phyloP scores from a whole-genome alignment of 2,888 invertebrate genomes.

The Pristionchus mayeri region DNA sequence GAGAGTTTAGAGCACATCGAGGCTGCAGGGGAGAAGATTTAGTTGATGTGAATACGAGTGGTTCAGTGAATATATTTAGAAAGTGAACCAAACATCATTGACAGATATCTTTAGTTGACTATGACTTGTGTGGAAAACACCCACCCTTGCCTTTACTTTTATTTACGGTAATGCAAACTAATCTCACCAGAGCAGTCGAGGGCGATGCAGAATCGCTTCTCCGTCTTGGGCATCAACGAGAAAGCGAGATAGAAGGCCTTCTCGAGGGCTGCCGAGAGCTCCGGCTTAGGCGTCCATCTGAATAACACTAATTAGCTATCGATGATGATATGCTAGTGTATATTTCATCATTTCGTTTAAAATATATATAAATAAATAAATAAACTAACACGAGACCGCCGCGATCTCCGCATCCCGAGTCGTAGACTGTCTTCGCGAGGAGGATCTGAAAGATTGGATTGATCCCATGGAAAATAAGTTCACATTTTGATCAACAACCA shows the following conservation, averaged over 20 bases:
- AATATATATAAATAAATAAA: not conserved
- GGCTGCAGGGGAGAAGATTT: constrained; percentile 54
- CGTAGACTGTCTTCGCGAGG: constrained; percentile 75
- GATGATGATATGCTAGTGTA: no score
- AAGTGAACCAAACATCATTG: no score
- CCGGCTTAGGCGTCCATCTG: constrained; percentile 51
- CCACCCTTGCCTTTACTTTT: not conserved
- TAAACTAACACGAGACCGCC: constrained; percentile 71
- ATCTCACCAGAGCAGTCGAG: constrained; percentile 80
- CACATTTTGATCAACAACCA: no score
- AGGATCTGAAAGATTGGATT: constrained; percentile 56
- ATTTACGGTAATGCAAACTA: not conserved
- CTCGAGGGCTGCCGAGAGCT: constrained; percentile 72
- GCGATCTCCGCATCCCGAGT: constrained; percentile 74
- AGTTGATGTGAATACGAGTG: no score
- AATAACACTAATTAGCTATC: not conserved
- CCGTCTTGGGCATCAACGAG: constrained; percentile 79
- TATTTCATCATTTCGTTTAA: not conserved
- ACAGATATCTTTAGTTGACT: not conserved
- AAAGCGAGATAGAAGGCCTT: constrained; percentile 77
- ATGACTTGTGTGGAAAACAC: not conserved
- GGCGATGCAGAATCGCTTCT: constrained; percentile 80
- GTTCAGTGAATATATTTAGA: no score
- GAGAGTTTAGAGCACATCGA: constrained; percentile 62
- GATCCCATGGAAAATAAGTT: no score